phyloP scores from a whole-genome alignment of 2,888 invertebrate genomes.

The Nemoura dubitans region DNA sequence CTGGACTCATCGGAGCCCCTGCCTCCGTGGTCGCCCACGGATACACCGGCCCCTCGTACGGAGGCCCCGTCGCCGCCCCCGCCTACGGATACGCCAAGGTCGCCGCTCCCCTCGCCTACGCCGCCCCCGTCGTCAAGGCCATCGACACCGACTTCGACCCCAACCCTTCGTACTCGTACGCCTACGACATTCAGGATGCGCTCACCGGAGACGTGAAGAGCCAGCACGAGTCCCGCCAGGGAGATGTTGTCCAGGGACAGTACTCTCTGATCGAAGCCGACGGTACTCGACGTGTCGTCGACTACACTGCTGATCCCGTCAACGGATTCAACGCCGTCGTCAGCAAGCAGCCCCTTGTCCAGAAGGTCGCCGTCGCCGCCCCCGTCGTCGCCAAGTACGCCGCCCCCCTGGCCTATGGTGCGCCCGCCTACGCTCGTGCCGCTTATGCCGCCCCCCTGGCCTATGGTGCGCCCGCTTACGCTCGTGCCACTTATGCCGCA shows the following conservation, averaged over 20 bases:
- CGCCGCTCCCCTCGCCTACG: slow-evolving; percentile 38
- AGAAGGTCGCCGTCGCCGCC: slow-evolving; percentile 43
- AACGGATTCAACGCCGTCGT: slow-evolving; percentile 66
- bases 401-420: slow-evolving; percentile 39
- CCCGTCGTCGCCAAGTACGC: slow-evolving; percentile 40
- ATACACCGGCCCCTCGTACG: not conserved
- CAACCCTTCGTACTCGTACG: slow-evolving; percentile 46
- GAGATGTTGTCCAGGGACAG: slow-evolving; percentile 64
- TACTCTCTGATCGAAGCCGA: slow-evolving; percentile 65
- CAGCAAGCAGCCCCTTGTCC: slow-evolving; percentile 51
- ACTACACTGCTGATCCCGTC: slow-evolving; percentile 64
- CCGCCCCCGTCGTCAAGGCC: slow-evolving; percentile 40
- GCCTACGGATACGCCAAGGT: slow-evolving; percentile 40
- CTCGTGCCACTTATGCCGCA: slow-evolving; percentile 16
- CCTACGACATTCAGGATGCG: slow-evolving; percentile 59
- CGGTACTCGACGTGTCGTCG: slow-evolving; percentile 64
- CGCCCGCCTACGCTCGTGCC: slow-evolving; percentile 20
- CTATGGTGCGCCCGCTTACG: too few species aligned
- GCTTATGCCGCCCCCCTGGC: slow-evolving; percentile 30
- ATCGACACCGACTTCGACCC: slow-evolving; percentile 44
- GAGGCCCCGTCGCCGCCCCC: slow-evolving; percentile 1
- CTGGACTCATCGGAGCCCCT: slow-evolving; percentile 34
- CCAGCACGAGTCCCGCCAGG: slow-evolving; percentile 64
- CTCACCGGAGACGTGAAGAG: slow-evolving; percentile 65
- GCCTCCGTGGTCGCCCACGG: slow-evolving; percentile 30